A percentile compares a stretch with the other conserved stretches of the same genome.
Conservation (phyloP, 2,113 vertebrate genomes). For the Platanista minor region DNA sequence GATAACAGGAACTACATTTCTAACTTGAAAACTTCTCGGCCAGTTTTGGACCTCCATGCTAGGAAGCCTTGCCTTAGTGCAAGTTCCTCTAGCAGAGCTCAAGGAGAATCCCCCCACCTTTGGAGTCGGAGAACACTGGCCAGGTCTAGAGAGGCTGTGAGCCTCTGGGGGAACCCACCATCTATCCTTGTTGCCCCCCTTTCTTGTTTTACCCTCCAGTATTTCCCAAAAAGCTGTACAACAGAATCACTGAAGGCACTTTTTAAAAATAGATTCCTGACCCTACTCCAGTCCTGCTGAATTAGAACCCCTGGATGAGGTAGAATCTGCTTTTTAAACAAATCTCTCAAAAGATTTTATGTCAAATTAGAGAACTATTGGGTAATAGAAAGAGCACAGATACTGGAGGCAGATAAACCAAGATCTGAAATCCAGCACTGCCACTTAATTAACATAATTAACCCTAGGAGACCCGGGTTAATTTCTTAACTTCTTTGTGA, state of each 20-base stretch:
- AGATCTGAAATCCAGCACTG: background rate
- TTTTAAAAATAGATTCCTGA: background rate
- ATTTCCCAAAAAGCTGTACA: background rate
- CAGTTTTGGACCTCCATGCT: background rate
- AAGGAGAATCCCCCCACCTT: background rate
- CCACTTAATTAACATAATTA: conserved; percentile 44
- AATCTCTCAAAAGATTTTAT: background rate
- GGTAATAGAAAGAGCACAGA: background rate
- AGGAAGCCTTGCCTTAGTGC: background rate
- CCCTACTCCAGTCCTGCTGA: background rate
- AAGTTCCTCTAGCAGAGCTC: background rate
- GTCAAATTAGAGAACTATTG: background rate
- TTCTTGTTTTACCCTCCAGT: background rate
- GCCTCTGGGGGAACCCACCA: background rate
- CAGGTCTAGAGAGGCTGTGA: background rate
- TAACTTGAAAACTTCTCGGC: background rate
- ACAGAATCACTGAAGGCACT: background rate
- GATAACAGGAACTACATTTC: background rate
- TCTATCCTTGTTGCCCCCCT: background rate
- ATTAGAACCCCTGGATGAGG: background rate
- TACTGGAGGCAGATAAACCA: background rate
- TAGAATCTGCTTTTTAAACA: background rate
- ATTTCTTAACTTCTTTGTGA: conserved; percentile 32
- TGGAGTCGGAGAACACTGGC: background rate
- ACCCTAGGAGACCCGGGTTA: background rate